Evolutionary conservation across 2,888 invertebrate species (phyloP).

Genomic region (Himalopsyche japonica): DNA sequence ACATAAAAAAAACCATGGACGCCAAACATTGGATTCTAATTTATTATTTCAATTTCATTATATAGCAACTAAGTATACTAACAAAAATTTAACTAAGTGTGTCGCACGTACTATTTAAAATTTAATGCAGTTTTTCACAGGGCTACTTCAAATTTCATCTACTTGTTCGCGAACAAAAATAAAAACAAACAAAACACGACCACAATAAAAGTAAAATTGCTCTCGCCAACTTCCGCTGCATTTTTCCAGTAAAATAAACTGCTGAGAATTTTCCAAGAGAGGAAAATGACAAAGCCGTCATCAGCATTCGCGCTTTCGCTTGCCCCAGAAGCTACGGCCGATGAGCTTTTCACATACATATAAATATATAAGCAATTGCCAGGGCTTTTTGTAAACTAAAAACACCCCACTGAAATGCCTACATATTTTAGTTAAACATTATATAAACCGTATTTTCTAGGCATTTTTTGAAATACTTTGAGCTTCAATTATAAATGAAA

Average conservation of each 20-base stretch:
- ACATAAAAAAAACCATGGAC: too few relatives aligned
- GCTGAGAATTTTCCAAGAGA: constrained; percentile 11
- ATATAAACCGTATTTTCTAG: too few relatives aligned
- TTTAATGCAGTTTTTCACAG: not conserved
- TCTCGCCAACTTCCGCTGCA: not conserved
- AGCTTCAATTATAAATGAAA: too few relatives aligned
- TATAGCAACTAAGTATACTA: too few relatives aligned
- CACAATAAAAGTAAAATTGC: not conserved
- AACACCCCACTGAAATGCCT: not conserved
- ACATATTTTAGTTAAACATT: too few relatives aligned
- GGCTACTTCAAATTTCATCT: not conserved
- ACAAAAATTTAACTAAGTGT: too few relatives aligned
- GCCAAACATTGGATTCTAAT: too few relatives aligned
- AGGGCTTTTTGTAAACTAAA: not conserved
- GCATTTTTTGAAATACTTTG: too few relatives aligned
- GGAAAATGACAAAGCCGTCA: constrained; percentile 14
- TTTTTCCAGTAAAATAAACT: constrained; percentile 11
- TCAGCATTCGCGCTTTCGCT: constrained; percentile 1
- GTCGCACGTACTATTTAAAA: not conserved
- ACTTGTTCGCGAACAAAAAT: not conserved
- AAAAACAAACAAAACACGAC: not conserved
- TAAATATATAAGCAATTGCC: not conserved
- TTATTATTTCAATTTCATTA: too few relatives aligned
- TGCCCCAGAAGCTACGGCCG: not conserved
- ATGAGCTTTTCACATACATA: not conserved